These are phyloP conservation scores for Bergia sp. DNA, from an alignment of 92 coral and sea anemone genomes.

Conservation along the genomic window DNA sequence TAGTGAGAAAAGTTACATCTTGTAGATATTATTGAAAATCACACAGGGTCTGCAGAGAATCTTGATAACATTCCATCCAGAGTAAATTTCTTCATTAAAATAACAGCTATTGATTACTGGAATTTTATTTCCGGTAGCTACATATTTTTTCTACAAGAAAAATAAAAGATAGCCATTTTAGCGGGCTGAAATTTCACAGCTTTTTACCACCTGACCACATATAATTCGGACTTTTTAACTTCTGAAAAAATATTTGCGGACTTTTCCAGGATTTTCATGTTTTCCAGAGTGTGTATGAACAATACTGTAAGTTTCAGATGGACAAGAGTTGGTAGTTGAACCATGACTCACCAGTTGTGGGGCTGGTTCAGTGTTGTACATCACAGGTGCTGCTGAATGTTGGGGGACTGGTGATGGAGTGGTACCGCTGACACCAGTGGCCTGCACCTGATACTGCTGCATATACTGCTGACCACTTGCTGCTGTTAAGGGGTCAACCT, in stretches of 20 bases:
- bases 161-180: too few species aligned
- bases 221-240: too few species aligned
- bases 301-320: neutral
- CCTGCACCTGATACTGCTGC: conserved; percentile 45
- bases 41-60: too few species aligned
- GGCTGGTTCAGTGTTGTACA: conserved; percentile 53
- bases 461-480: conserved; percentile 30
- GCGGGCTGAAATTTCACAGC: neutral
- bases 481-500: conserved; percentile 21
- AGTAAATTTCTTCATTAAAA: too few species aligned
- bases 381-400: conserved; percentile 78
- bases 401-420: conserved; percentile 67
- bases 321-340: neutral
- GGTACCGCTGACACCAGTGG: conserved; percentile 46
- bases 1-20: too few species aligned
- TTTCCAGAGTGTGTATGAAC: neutral
- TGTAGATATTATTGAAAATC: too few species aligned
- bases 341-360: conserved; percentile 29
- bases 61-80: too few species aligned
- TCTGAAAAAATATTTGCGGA: neutral
- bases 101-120: too few species aligned
- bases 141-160: too few species aligned
- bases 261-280: neutral
- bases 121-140: too few species aligned
- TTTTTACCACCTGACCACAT: too few species aligned